These are phyloP conservation scores for Coracopsis vasa DNA, from an alignment of 2,113 vertebrate species.

Conservation along the genomic window DNA sequence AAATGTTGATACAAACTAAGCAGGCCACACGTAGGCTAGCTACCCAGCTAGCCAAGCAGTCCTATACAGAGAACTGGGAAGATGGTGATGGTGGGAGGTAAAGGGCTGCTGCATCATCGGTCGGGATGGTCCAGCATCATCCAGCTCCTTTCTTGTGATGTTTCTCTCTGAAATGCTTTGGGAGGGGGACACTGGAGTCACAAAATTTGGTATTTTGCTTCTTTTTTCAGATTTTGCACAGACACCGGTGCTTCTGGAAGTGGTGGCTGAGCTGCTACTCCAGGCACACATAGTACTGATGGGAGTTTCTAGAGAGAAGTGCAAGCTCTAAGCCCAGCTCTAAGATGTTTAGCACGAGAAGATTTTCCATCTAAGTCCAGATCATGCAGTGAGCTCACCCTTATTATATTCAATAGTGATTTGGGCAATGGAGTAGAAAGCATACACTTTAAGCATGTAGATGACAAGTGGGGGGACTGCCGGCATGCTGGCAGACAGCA, in stretches of 20 bases:
- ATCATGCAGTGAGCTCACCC: neutral
- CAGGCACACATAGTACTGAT: neutral
- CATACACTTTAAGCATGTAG: neutral
- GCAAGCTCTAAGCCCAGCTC: neutral
- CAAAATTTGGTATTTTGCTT: neutral
- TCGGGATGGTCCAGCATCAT: neutral
- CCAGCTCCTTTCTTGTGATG: neutral
- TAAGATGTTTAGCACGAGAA: neutral
- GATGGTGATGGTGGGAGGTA: neutral
- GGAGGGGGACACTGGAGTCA: neutral
- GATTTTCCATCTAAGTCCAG: neutral
- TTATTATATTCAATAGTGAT: neutral
- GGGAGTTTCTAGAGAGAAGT: neutral
- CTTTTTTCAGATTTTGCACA: neutral
- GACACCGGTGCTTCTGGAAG: neutral
- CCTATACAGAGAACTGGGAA: neutral
- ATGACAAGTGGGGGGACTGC: neutral
- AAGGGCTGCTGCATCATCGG: neutral
- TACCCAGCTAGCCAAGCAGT: neutral
- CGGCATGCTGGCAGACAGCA: neutral
- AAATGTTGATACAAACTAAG: neutral
- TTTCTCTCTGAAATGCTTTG: neutral
- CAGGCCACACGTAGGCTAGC: neutral
- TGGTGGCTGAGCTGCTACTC: neutral
- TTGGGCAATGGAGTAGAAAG: slow-evolving; percentile 39